Evolutionary conservation across 2,113 vertebrate genomes (phyloP).

Genomic region (Amblyornis subalaris): DNA sequence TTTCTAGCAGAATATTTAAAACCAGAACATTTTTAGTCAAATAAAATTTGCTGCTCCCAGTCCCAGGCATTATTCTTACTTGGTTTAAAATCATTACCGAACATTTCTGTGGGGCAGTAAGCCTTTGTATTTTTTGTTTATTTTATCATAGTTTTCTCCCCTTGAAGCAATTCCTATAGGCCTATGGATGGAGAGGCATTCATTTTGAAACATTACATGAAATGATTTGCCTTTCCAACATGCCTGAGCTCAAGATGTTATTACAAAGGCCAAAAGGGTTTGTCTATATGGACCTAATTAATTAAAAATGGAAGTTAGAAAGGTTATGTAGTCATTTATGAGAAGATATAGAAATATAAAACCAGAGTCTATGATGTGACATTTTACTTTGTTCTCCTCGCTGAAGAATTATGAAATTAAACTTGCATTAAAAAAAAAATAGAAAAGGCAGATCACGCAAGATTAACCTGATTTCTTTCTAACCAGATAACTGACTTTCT

Average conservation of each 20-base stretch:
- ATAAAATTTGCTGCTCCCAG: neutral
- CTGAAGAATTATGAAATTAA: conserved; percentile 8
- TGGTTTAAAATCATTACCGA: neutral
- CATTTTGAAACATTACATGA: neutral
- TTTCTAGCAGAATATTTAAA: neutral
- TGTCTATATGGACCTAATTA: neutral
- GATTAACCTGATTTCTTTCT: neutral
- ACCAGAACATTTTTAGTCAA: neutral
- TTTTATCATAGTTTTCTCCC: neutral
- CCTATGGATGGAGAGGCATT: neutral
- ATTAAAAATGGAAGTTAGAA: conserved; percentile 35
- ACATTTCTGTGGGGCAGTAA: neutral
- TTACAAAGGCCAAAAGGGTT: neutral
- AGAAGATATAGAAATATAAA: neutral
- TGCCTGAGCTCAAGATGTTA: neutral
- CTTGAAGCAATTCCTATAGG: neutral
- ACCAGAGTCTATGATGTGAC: neutral
- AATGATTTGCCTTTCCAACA: neutral
- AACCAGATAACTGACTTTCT: neutral
- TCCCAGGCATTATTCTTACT: neutral
- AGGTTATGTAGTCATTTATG: neutral
- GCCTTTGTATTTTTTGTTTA: neutral
- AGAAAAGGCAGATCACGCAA: neutral
- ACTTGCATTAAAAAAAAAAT: neutral
- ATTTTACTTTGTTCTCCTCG: neutral